phyloP scores from a whole-genome alignment of 2,113 vertebrate species.

The Neolamprologus sp. region DNA sequence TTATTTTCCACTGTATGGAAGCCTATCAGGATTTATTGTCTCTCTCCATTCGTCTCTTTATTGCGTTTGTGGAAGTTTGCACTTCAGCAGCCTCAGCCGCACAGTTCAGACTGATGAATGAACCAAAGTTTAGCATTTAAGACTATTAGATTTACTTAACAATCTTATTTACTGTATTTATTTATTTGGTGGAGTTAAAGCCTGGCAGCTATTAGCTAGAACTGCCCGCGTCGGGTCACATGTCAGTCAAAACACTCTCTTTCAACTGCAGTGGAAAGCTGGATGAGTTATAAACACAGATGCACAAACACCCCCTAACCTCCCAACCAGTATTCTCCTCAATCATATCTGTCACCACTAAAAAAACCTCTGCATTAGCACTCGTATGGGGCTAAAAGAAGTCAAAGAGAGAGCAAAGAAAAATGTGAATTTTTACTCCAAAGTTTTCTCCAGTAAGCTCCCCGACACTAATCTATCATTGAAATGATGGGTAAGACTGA shows the following conservation, averaged over 20 bases:
- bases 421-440: not conserved
- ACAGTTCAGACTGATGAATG: not conserved
- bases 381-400: rapidly evolving
- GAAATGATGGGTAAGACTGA: not conserved
- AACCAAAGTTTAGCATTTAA: not conserved
- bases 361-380: rapidly evolving
- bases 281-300: not conserved
- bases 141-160: not conserved
- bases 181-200: not conserved
- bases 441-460: not conserved
- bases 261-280: not conserved
- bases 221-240: not conserved
- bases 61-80: not conserved
- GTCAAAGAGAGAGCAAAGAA: not conserved
- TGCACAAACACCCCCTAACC: not conserved
- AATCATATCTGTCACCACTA: not conserved
- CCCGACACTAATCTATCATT: not conserved
- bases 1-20: not conserved
- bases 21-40: not conserved
- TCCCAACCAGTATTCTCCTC: not conserved
- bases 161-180: not conserved
- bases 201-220: not conserved
- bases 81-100: not conserved
- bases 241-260: not conserved
- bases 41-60: not conserved